phyloP scores from a whole-genome alignment of 2,888 invertebrate species.

The Troides oblongomaculatus region DNA sequence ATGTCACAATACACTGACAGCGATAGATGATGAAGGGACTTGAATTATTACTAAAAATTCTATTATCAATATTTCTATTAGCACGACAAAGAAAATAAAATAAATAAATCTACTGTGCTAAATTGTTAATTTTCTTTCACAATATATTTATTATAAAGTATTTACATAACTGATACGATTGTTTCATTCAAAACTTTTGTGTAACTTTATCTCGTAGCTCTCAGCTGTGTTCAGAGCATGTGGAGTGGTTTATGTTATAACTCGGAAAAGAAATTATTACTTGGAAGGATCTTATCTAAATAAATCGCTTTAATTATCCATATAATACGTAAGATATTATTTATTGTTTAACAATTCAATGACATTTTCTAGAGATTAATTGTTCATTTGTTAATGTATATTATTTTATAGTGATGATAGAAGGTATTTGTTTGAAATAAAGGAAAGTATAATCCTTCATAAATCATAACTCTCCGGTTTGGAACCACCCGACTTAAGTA shows the following conservation, averaged over 20 bases:
- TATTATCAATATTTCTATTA: neutral
- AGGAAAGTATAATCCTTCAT: slow-evolving; percentile 25
- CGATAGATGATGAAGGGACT: too few relatives aligned
- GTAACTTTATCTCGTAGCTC: slow-evolving; percentile 3
- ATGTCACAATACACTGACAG: too few relatives aligned
- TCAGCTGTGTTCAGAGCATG: slow-evolving; percentile 6
- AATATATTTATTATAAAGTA: neutral
- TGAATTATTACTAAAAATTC: too few relatives aligned
- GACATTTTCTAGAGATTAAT: slow-evolving; percentile 7
- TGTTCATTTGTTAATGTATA: neutral
- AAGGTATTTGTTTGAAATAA: slow-evolving; percentile 31
- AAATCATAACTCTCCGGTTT: slow-evolving; percentile 18
- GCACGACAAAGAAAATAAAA: neutral
- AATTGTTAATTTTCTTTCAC: neutral
- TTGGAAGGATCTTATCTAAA: slow-evolving; percentile 9
- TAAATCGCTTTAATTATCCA: neutral
- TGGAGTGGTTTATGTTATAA: slow-evolving; percentile 7
- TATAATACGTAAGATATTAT: slow-evolving; percentile 3
- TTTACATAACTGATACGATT: slow-evolving; percentile 3
- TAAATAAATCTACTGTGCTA: neutral
- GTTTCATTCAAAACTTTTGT: slow-evolving; percentile 1
- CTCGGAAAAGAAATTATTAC: slow-evolving; percentile 9
- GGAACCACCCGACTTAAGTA: slow-evolving; percentile 24
- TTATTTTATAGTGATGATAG: slow-evolving; percentile 16
- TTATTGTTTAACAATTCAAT: slow-evolving; percentile 15